phyloP scores from a whole-genome alignment of 2,797 vertebrate genomes.

The Lycodopsis pacificus region DNA sequence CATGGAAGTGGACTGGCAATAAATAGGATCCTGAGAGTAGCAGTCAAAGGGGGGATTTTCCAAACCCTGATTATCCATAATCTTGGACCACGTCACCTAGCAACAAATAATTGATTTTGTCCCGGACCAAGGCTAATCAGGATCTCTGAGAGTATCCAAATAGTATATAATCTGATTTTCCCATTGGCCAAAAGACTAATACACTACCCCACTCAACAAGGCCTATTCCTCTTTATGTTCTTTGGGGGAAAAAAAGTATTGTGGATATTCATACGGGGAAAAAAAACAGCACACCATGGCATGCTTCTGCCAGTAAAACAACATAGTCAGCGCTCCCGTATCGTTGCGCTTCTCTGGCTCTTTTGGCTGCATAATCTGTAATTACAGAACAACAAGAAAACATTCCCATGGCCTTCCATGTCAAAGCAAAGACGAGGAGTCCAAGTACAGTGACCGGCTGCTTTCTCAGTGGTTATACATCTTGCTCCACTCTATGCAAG shows the following conservation, averaged over 20 bases:
- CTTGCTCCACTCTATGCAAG: conserved; percentile 96
- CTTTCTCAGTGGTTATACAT: conserved; percentile 91
- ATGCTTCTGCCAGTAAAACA: conserved; percentile 79
- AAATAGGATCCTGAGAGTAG: conserved; percentile 93
- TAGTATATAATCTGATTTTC: conserved; percentile 71
- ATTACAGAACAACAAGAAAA: conserved; percentile 75
- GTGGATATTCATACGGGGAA: conserved; percentile 78
- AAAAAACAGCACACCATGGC: conserved; percentile 78
- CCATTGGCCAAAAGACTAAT: conserved; percentile 72
- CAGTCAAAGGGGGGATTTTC: conserved; percentile 75
- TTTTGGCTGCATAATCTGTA: conserved; percentile 84
- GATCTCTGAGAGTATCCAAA: conserved; percentile 77
- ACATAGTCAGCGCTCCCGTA: conserved; percentile 66
- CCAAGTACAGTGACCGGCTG: conserved; percentile 74
- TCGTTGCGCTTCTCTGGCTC: conserved; percentile 68
- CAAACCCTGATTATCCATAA: conserved; percentile 84
- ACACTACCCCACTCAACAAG: conserved; percentile 70
- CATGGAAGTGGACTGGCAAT: conserved; percentile 84
- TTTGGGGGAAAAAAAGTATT: conserved; percentile 86
- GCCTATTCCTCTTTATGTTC: conserved; percentile 71
- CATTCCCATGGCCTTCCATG: conserved; percentile 70
- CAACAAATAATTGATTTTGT: conserved; percentile 81
- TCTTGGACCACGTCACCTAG: conserved; percentile 79
- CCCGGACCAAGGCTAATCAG: conserved; percentile 81
- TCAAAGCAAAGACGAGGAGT: conserved; percentile 71